phyloP scores from a whole-genome alignment of 2,797 vertebrate genomes.

The Manis javanica region DNA sequence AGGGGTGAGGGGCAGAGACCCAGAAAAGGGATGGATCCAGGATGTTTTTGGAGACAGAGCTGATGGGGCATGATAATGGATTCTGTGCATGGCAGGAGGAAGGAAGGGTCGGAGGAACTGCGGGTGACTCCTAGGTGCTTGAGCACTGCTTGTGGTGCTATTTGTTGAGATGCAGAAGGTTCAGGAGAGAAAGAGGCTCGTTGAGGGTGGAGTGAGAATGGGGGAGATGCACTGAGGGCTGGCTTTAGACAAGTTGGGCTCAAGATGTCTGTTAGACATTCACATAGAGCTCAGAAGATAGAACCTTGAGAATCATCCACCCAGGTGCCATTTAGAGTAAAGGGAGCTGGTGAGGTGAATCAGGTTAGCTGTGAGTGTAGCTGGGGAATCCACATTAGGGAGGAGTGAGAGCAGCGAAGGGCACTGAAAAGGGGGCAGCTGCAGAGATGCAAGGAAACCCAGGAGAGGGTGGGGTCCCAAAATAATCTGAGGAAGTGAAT shows the following conservation, averaged over 20 bases:
- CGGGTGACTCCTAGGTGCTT: background rate
- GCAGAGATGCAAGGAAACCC: background rate
- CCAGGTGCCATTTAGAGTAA: background rate
- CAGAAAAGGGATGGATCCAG: background rate
- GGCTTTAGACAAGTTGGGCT: background rate
- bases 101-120: background rate
- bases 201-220: background rate
- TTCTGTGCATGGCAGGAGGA: background rate
- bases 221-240: background rate
- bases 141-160: background rate
- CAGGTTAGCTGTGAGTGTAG: background rate
- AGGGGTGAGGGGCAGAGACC: background rate
- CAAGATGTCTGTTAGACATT: background rate
- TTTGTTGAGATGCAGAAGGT: background rate
- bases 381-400: background rate
- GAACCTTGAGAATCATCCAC: background rate
- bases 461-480: background rate
- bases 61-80: background rate
- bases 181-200: background rate
- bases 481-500: background rate
- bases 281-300: background rate
- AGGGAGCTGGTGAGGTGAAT: background rate
- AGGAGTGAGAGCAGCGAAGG: background rate
- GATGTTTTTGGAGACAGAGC: background rate
- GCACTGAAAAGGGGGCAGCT: background rate